These are phyloP conservation scores for pig (Sus scrofa) DNA, from an alignment of 2,113 vertebrate genomes.

Conservation along the genomic window T2T-Sscrofa CM000830.6:64842501-64843000, in stretches of 20 bases:
- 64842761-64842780: not conserved
- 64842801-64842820: too few relatives aligned
- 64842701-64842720: not conserved
- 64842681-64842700: not conserved
- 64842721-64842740: not conserved
- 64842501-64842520: not conserved
- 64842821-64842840: too few relatives aligned
- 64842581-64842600: not conserved
- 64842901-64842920: too few relatives aligned
- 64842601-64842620: not conserved
- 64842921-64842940: too few relatives aligned
- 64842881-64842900: too few relatives aligned
- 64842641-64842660: not conserved
- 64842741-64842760: not conserved
- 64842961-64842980: too few relatives aligned
- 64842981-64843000: too few relatives aligned
- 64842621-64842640: not conserved
- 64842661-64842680: not conserved
- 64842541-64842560: not conserved
- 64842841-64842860: too few relatives aligned
- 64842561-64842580: not conserved
- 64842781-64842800: not conserved
- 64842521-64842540: not conserved
- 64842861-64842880: too few relatives aligned
- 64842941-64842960: too few relatives aligned